Evolutionary conservation across 2,888 invertebrate species (phyloP), one percentile per base, ranked within the genome.

Genomic region (Thymelicus acteon): DNA sequence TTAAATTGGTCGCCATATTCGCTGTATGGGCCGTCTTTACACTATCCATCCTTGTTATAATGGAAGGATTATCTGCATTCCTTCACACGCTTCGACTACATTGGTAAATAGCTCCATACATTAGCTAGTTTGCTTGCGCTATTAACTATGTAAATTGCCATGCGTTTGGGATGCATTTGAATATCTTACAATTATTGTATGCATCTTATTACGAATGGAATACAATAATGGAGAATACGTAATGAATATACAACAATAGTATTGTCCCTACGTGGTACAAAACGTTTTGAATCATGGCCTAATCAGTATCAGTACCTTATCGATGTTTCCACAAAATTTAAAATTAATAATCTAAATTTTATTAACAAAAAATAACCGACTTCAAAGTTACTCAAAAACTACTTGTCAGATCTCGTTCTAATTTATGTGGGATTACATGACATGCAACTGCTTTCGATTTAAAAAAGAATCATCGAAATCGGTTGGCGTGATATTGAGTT

Each of bases 51-150:
- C 92, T 98, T 62, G 96, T 98, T 13, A 88, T 98, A 74, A 98
- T 98, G 98, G 98, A 98, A 87, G 98, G 98, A 0, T 91, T 98
- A 39, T 98, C 97, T 2, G 98, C 98, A 7, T 98, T 98, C 85
- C 95, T 98, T 64, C 98, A 98, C 84, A 97, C 98, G 0, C 95
- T 98, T 40, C 96, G 98, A 85, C 95, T 98, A 72, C 98, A 98
- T 88, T 98, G 98, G 98, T 97, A 83, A 79, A 80, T 76, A 62
- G 62, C 48, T 47, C 10, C 31, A n/a, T 40, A 39, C 62, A 61
- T 40, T 63, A 63, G 39, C 31, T 57, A 19, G 58, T 52, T 37
- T 54, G 47, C 57, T 58, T 57, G 31, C 64, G 57, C 37, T 15
- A 48, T 37, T 57, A 69, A 63, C 37, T 69, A 68, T 54, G 44